Percentiles rank a stretch among this genome's conserved stretches.
These are phyloP conservation scores for Theristicus caerulescens DNA, from an alignment of 2,113 vertebrate genomes.

Conservation along the genomic window DNA sequence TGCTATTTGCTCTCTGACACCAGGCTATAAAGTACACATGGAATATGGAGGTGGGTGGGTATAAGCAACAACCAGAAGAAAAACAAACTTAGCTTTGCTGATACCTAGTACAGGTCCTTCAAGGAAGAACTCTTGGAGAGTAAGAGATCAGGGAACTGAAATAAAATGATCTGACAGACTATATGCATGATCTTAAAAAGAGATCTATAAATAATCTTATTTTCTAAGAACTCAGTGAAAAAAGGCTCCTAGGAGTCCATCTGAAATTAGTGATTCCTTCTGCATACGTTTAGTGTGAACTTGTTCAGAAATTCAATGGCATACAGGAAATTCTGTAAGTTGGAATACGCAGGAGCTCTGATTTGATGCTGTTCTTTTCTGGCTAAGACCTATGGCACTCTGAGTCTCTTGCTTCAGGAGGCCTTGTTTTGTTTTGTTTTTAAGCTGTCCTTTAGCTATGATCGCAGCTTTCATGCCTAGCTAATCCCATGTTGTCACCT, in stretches of 20 bases:
- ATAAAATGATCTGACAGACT: not conserved
- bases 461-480: conserved; percentile 24
- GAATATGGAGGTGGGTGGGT: not conserved
- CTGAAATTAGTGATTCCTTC: not conserved
- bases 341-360: not conserved
- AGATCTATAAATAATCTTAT: not conserved
- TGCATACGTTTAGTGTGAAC: not conserved
- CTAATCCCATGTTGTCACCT: conserved; percentile 34
- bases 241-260: not conserved
- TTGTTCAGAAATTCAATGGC: not conserved
- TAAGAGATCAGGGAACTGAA: not conserved
- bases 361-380: not conserved
- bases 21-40: not conserved
- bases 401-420: not conserved
- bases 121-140: not conserved
- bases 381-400: not conserved
- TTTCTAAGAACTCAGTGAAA: not conserved
- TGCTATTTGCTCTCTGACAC: not conserved
- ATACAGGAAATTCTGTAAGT: not conserved
- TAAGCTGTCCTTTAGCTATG: not conserved
- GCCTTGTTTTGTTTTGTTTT: not conserved
- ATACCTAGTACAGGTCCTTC: not conserved
- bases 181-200: not conserved
- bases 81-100: not conserved
- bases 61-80: not conserved